Conservation (phyloP, 2,888 invertebrate species). For the Drosophila anomelani region DNA sequence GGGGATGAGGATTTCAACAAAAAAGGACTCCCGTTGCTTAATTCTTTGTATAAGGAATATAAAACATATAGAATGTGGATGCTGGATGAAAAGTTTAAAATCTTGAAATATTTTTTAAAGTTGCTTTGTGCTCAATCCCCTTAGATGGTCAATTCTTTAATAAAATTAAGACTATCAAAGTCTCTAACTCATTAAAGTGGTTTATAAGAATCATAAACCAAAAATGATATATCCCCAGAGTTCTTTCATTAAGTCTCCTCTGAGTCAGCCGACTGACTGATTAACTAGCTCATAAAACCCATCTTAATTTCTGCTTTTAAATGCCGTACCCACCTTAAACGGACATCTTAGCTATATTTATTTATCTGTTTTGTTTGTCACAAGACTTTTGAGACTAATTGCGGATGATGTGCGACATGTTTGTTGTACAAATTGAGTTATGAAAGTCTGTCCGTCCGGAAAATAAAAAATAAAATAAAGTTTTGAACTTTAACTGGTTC, state of each 20-base stretch:
- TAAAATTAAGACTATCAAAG: neutral
- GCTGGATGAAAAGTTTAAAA: neutral
- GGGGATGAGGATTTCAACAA: neutral
- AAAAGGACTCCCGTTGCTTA: neutral
- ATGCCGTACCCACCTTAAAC: slow-evolving; percentile 34
- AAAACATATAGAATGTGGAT: neutral
- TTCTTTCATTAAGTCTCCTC: neutral
- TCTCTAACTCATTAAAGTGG: neutral
- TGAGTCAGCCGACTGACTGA: slow-evolving; percentile 24
- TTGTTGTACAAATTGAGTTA: slow-evolving; percentile 41
- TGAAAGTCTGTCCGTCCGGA: slow-evolving; percentile 22
- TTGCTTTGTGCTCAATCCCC: neutral
- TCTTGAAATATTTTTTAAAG: neutral
- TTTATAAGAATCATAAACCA: neutral
- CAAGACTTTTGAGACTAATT: slow-evolving; percentile 29
- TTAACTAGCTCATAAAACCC: slow-evolving; percentile 38
- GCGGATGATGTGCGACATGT: slow-evolving; percentile 19
- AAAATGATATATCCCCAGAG: slow-evolving; percentile 6
- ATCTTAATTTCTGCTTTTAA: slow-evolving; percentile 24
- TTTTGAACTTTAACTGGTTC: slow-evolving; percentile 28
- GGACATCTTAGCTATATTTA: slow-evolving; percentile 6
- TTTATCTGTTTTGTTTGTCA: slow-evolving; percentile 13
- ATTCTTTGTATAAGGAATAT: neutral
- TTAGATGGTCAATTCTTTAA: neutral
- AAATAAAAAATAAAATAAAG: slow-evolving; percentile 21